phyloP scores from a whole-genome alignment of 2,888 invertebrate genomes.

The Embidobia sp. region DNA sequence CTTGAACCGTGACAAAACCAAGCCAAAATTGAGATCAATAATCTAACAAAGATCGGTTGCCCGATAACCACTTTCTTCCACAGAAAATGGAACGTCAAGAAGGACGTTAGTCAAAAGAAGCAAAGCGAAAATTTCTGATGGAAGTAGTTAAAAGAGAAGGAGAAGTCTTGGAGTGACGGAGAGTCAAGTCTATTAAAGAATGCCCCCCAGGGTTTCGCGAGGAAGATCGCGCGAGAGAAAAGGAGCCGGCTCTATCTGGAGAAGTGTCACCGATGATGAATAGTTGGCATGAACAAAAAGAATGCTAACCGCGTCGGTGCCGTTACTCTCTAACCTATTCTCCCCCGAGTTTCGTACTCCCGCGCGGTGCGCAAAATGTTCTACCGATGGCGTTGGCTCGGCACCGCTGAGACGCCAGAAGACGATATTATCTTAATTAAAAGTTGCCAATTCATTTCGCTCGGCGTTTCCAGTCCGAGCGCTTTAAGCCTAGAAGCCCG shows the following conservation, averaged over 20 bases:
- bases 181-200: conserved; percentile 79
- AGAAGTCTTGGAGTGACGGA: conserved; percentile 4
- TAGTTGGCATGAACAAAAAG: conserved; percentile 82
- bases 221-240: conserved; percentile 64
- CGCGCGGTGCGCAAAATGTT: conserved; percentile 65
- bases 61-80: no score
- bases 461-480: conserved; percentile 72
- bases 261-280: conserved; percentile 82
- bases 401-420: conserved; percentile 68
- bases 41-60: no score
- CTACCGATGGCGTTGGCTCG: conserved; percentile 59
- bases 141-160: conserved; percentile 19
- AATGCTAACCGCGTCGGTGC: conserved; percentile 77
- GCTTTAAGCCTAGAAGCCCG: conserved; percentile 51
- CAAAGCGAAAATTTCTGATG: conserved; percentile 18
- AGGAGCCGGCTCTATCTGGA: conserved; percentile 78
- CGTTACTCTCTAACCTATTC: conserved; percentile 67
- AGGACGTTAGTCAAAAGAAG: neutral
- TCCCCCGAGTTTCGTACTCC: conserved; percentile 65
- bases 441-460: conserved; percentile 81
- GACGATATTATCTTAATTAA: conserved; percentile 81
- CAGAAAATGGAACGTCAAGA: no score
- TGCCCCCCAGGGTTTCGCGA: conserved; percentile 75
- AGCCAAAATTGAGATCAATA: no score
- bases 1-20: no score